Conservation (phyloP, 2,113 vertebrate genomes). For the Vulpes lagopus region DNA sequence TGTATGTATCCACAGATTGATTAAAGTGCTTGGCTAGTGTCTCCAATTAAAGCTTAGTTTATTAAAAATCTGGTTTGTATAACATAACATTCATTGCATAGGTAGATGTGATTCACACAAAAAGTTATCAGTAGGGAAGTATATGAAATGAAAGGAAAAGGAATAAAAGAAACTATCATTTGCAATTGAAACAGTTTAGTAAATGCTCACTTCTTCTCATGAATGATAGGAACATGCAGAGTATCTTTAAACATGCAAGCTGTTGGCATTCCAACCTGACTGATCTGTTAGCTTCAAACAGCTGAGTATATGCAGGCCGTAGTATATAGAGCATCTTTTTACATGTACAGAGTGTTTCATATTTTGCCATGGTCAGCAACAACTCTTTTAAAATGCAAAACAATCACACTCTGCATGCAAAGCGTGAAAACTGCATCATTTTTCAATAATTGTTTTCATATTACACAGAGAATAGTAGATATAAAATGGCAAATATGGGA, state of each 20-base stretch:
- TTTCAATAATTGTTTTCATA: background rate
- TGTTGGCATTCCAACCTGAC: slow-evolving; percentile 49
- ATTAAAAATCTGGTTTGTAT: slow-evolving; percentile 65
- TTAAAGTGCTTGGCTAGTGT: slow-evolving; percentile 70
- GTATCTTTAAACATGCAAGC: slow-evolving; percentile 72
- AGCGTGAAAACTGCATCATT: background rate
- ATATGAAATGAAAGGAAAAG: slow-evolving; percentile 32
- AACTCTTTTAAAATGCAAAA: slow-evolving; percentile 67
- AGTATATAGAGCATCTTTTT: background rate
- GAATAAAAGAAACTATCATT: background rate
- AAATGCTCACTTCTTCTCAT: slow-evolving; percentile 66
- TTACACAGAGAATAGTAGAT: background rate
- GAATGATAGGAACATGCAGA: slow-evolving; percentile 68
- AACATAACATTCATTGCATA: slow-evolving; percentile 31
- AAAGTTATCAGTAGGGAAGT: slow-evolving; percentile 36
- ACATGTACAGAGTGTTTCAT: slow-evolving; percentile 24
- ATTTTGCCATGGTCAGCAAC: slow-evolving; percentile 39
- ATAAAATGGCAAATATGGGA: background rate
- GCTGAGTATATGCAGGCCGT: background rate
- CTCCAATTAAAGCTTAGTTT: slow-evolving; percentile 78
- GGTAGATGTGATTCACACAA: background rate
- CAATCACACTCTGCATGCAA: background rate
- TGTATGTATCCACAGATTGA: slow-evolving; percentile 40
- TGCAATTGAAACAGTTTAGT: background rate
- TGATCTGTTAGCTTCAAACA: slow-evolving; percentile 69